phyloP scores from a whole-genome alignment of 2,888 invertebrate genomes.

The Tridacna crocea region DNA sequence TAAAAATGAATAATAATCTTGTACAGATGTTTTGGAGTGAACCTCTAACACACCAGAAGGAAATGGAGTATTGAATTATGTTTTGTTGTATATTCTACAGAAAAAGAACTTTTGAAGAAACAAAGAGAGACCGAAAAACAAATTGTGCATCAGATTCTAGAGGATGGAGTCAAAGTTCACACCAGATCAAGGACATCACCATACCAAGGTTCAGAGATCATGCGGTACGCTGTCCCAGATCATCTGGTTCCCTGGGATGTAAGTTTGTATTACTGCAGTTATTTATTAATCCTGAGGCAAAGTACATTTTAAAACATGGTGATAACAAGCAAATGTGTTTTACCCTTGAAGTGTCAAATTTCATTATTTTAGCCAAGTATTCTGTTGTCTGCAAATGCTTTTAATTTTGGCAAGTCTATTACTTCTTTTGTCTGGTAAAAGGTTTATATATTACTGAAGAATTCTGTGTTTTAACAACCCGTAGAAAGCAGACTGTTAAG shows the following conservation, averaged over 20 bases:
- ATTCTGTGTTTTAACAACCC: too few species aligned
- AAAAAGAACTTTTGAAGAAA: slow-evolving; percentile 35
- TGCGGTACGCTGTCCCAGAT: slow-evolving; percentile 71
- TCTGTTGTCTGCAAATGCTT: too few species aligned
- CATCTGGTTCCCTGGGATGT: slow-evolving; percentile 76
- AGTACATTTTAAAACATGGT: neutral
- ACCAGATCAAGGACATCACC: slow-evolving; percentile 68
- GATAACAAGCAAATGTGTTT: neutral
- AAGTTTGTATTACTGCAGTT: slow-evolving; percentile 26
- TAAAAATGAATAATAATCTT: too few species aligned
- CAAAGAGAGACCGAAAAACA: slow-evolving; percentile 51
- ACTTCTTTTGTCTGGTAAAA: too few species aligned
- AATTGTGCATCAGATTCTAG: slow-evolving; percentile 61
- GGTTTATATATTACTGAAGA: too few species aligned
- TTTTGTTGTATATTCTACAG: slow-evolving; percentile 20
- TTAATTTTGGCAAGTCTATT: too few species aligned
- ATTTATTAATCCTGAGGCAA: neutral
- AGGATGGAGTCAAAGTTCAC: slow-evolving; percentile 60
- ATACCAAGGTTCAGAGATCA: slow-evolving; percentile 66
- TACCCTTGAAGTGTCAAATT: neutral
- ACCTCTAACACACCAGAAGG: too few species aligned
- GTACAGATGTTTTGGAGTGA: too few species aligned
- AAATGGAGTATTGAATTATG: too few species aligned
- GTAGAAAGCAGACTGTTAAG: too few species aligned
- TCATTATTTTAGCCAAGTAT: too few species aligned